phyloP scores from a whole-genome alignment of 2,113 vertebrate species.

The Buteo buteo region DNA sequence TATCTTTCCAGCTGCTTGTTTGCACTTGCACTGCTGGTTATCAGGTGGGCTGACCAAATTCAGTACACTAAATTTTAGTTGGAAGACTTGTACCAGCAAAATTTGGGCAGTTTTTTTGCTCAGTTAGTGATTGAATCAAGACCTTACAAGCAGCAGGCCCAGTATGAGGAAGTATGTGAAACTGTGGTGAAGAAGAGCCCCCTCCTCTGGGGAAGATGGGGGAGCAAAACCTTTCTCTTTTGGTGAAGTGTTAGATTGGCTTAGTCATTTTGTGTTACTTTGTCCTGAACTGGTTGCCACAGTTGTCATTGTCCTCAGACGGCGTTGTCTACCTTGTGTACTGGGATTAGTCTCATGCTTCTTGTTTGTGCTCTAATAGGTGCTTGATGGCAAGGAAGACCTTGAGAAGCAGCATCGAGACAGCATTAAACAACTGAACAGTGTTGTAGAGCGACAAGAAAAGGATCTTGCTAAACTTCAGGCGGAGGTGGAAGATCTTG shows the following conservation, averaged over 20 bases:
- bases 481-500: slow-evolving; percentile 80
- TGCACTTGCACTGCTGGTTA: background rate
- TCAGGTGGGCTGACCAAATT: background rate
- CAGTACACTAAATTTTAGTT: background rate
- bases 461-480: slow-evolving; percentile 84
- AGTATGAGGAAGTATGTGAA: background rate
- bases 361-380: slow-evolving; percentile 64
- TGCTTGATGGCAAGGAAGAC: slow-evolving; percentile 95
- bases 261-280: background rate
- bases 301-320: background rate
- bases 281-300: background rate
- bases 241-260: background rate
- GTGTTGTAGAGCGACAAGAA: slow-evolving; percentile 88
- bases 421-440: slow-evolving; percentile 91
- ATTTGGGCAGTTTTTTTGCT: background rate
- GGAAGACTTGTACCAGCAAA: background rate
- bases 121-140: background rate
- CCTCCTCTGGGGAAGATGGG: background rate
- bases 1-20: background rate
- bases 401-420: slow-evolving; percentile 95
- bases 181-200: background rate
- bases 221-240: background rate
- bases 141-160: background rate
- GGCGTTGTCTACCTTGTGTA: accelerated
- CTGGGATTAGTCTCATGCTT: background rate